Percentiles rank a stretch among this genome's conserved stretches.
These are phyloP conservation scores for Druceiella hillmani DNA, from an alignment of 2,888 invertebrate genomes.

Conservation along the genomic window DNA sequence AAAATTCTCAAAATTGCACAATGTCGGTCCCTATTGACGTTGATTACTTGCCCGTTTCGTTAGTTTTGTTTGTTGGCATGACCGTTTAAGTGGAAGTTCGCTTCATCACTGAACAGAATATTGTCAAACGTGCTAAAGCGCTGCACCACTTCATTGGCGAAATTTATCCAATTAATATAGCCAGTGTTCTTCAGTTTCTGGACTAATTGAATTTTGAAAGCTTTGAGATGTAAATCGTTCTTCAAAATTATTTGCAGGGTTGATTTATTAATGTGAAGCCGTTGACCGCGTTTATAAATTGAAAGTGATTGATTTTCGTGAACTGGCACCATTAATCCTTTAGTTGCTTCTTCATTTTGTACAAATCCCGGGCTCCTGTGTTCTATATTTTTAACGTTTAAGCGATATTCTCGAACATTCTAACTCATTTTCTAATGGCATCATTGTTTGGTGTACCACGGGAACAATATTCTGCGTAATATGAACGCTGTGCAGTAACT, in stretches of 20 bases:
- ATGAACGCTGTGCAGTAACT: too few species aligned
- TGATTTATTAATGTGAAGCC: constrained; percentile 20
- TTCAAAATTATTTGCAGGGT: constrained; percentile 20
- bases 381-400: constrained; percentile 20
- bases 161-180: not conserved
- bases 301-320: constrained; percentile 22
- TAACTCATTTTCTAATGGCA: constrained; percentile 19
- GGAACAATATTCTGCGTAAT: too few species aligned
- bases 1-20: constrained; percentile 21
- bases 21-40: constrained; percentile 23
- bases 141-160: not conserved
- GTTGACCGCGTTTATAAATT: constrained; percentile 20
- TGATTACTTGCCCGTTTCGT: too few species aligned
- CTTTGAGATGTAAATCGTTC: constrained; percentile 7
- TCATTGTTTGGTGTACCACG: too few species aligned
- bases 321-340: constrained; percentile 14
- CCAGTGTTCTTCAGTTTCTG: constrained; percentile 5
- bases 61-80: too few species aligned
- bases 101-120: too few species aligned
- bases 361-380: constrained; percentile 11
- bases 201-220: constrained; percentile 8
- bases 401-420: constrained; percentile 16
- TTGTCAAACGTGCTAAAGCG: too few species aligned
- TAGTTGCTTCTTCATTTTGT: constrained; percentile 12
- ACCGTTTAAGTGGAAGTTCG: too few species aligned